Evolutionary conservation across 2,113 vertebrate species (phyloP), one percentile per base, ranked within the genome.

Genomic region (Amphiprion ocellaris): DNA sequence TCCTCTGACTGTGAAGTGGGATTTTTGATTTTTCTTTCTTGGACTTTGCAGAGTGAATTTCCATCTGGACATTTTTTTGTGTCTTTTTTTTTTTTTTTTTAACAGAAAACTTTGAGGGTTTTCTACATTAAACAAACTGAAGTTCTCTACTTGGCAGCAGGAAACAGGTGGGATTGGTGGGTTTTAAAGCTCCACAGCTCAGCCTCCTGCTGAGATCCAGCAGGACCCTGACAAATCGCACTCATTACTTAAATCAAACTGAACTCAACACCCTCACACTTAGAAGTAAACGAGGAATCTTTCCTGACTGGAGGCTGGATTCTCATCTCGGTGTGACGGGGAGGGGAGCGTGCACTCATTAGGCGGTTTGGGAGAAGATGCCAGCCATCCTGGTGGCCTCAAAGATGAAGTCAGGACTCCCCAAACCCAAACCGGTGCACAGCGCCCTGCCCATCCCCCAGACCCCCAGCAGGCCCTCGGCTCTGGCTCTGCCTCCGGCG

Each of bases 331-430:
- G 12, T 6, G 77, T 56, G 67, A 71, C 53, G 5, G 23, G 59
- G 54, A 56, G 70, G 37, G 44, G 60, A 69, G 71, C 3, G 67
- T 10, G 64, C 5, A 41, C 68, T 78, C 62, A 41, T 47, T 58
- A 21, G 55, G 72, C 24, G 17, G 54, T 46, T 2, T 5, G 8
- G n/a, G 70, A 94, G 95, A 99, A 97, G 93, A 98, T 99, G 98
- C 97, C 97, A 93, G 95, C 97, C 94, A 96, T 99, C 92, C 96
- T 98, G 90, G 96, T 97, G 90, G 96, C 96, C 93, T 96, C 97
- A 90, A 97, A 97, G 92, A 99, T 99, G 98, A 99, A 99, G 93
- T 99, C 98, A 21, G 98, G 97, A 95, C 97, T 99, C 74, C 97
- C 97, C 65, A 99, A 98, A 81, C 97, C 97, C 72, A 98, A 97